Percentiles rank a stretch among this genome's conserved stretches.
Conservation (phyloP, 2,113 vertebrate genomes). For the Delphinus delphis region DNA sequence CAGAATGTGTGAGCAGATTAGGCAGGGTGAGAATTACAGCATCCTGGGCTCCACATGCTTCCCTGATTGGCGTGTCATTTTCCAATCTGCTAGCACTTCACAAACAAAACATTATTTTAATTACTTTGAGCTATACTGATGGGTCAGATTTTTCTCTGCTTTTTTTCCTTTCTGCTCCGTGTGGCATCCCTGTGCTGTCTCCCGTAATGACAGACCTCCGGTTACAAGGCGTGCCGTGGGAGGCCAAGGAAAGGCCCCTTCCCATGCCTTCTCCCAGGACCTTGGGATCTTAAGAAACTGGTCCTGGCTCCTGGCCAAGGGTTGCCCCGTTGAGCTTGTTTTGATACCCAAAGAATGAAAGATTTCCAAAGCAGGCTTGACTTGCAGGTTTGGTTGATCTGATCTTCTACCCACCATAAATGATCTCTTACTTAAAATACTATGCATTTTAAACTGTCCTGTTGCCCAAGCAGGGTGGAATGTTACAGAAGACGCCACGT, state of each 20-base stretch:
- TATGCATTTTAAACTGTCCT: neutral
- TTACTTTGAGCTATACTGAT: neutral
- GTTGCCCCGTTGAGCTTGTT: neutral
- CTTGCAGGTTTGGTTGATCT: neutral
- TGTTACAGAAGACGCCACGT: constrained; percentile 2
- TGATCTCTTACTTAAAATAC: neutral
- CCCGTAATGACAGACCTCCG: neutral
- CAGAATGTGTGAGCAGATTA: neutral
- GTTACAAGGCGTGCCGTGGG: neutral
- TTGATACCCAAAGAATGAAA: neutral
- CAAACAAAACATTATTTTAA: neutral
- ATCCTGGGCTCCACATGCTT: neutral
- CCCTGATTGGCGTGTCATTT: neutral
- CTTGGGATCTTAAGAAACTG: neutral
- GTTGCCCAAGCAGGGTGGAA: neutral
- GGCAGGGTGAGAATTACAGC: neutral
- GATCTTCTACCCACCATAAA: neutral
- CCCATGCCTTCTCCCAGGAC: neutral
- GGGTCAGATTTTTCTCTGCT: neutral
- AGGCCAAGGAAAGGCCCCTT: neutral
- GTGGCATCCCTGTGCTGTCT: neutral
- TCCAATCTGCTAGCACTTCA: neutral
- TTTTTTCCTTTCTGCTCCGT: neutral
- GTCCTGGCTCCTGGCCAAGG: neutral
- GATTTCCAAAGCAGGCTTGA: neutral